A percentile compares a stretch with the other conserved stretches of the same genome.
phyloP scores from a whole-genome alignment of 2,888 invertebrate species.

The Arctia plantaginis region DNA sequence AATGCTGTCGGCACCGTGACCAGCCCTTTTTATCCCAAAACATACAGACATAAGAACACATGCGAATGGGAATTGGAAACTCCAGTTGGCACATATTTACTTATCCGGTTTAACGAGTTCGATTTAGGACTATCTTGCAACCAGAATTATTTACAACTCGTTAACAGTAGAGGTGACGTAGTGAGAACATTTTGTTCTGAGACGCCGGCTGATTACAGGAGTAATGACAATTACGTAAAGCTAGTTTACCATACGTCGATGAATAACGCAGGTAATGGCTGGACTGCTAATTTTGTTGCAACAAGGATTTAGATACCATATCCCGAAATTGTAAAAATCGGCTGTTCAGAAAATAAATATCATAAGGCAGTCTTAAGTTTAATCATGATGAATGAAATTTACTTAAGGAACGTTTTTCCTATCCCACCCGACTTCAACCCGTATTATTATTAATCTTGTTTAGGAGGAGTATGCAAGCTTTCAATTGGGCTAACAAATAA shows the following conservation, averaged over 20 bases:
- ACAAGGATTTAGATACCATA: background rate
- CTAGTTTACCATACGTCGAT: constrained; percentile 88
- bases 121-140: constrained; percentile 89
- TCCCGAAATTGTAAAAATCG: background rate
- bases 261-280: constrained; percentile 91
- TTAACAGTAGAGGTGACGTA: constrained; percentile 77
- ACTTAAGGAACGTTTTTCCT: background rate
- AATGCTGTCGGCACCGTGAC: constrained; percentile 69
- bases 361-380: background rate
- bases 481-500: too few species aligned
- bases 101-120: constrained; percentile 78
- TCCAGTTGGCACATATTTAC: constrained; percentile 63
- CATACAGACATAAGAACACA: constrained; percentile 64
- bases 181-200: constrained; percentile 81
- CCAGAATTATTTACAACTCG: constrained; percentile 88
- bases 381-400: background rate
- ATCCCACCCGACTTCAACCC: background rate
- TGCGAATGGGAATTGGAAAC: constrained; percentile 81
- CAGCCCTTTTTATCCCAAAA: constrained; percentile 77
- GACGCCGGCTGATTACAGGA: constrained; percentile 86
- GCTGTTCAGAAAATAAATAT: background rate
- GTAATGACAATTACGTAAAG: constrained; percentile 84
- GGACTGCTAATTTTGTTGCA: constrained; percentile 82
- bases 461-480: too few species aligned
- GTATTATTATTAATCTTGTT: background rate